Conservation (phyloP, 2,113 vertebrate species). For the Cichladusa arquata region DNA sequence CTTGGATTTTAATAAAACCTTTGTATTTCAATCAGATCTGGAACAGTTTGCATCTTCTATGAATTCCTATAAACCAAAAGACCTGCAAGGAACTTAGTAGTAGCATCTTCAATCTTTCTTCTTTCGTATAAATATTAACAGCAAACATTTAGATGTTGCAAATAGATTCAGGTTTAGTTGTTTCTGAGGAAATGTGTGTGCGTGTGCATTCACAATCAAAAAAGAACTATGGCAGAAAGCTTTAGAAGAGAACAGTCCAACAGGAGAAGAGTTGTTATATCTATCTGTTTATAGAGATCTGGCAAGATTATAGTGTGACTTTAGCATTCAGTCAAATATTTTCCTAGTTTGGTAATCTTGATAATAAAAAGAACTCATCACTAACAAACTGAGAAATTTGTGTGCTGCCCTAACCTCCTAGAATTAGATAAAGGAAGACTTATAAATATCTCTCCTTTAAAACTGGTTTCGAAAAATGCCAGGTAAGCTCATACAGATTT, state of each 20-base stretch:
- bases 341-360: background rate
- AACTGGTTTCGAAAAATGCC: background rate
- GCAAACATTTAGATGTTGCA: background rate
- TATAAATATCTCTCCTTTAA: background rate
- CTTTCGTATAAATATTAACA: background rate
- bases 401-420: background rate
- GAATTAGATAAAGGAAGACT: background rate
- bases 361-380: background rate
- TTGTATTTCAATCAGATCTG: conserved; percentile 4
- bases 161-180: background rate
- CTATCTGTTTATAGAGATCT: background rate
- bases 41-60: background rate
- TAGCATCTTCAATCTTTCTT: background rate
- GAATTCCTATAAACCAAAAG: background rate
- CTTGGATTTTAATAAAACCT: conserved; percentile 5
- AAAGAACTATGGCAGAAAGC: background rate
- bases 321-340: background rate
- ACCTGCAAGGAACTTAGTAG: background rate
- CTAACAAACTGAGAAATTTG: background rate
- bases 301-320: background rate
- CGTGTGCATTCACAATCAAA: background rate
- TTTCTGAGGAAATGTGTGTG: background rate
- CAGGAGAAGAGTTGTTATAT: background rate
- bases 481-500: background rate
- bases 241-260: background rate